Base-by-base conservation (phyloP, 2,888 invertebrate genomes). In the Chrysolina americana region DNA sequence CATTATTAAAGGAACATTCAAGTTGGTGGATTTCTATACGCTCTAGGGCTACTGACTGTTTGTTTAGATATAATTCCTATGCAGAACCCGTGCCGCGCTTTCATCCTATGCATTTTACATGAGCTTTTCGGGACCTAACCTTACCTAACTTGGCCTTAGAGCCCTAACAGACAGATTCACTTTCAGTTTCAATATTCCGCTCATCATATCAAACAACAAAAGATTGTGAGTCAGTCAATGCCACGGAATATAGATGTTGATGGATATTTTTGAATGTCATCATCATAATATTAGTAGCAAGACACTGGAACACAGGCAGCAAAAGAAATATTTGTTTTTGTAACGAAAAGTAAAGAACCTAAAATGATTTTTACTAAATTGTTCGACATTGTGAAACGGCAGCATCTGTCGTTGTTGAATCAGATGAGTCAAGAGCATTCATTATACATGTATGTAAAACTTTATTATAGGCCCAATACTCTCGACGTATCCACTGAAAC, bases 81-180 rank as follows among this genome's bases (percentile, higher is more conserved):
- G 88, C 88, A 87, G 87, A 84, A 84, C 86, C 86, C 87, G 87
- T 88, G 84, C 86, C 83, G 77, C 80, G 82, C 81, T 84, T 85
- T 86, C 87, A 89, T 89, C 91, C 91, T 91, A 91, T 91, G 91
- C 91, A 91, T 92, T 91, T 91, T 91, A 91, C 91, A 92, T 91
- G 91, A 92, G 91, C 87, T 83, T 84, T 85, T 85, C 85, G 85
- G 87, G 86, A 87, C 88, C 87, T 88, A 87, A 88, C 88, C 88
- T 88, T 86, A 86, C 88, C 86, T 87, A 88, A 88, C 87, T 83
- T 85, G 85, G 87, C 85, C 86, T 85, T 84, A 85, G 82, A 81
- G 79, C 81, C 81, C 81, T 70, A 70, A 41, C 53, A 53, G 53
- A 53, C 68, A 68, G 68, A 68, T 68, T 68, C 68, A 68, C 68